Percentiles rank a stretch among this genome's conserved stretches.
Evolutionary conservation across 2,888 invertebrate genomes (phyloP).

Genomic region (Acronicta aceris): DNA sequence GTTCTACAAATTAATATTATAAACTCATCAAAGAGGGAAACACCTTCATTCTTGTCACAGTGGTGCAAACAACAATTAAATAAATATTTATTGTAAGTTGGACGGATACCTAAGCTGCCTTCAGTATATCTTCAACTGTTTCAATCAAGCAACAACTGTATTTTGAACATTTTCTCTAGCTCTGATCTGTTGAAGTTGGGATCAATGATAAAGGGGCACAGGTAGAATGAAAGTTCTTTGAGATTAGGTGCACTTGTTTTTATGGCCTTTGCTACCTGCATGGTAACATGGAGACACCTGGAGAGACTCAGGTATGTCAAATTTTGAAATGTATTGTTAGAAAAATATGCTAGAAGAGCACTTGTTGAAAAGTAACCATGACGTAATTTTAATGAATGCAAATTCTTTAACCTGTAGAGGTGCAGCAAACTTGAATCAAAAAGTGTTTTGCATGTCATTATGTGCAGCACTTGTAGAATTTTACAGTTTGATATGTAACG

Average conservation of each 20-base stretch:
- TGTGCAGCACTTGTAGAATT: constrained; percentile 81
- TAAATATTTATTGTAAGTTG: constrained; percentile 56
- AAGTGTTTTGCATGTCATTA: constrained; percentile 87
- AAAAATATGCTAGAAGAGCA: constrained; percentile 85
- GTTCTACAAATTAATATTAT: neutral
- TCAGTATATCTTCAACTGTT: constrained; percentile 61
- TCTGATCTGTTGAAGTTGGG: constrained; percentile 83
- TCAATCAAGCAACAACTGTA: constrained; percentile 85
- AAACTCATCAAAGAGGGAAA: constrained; percentile 4
- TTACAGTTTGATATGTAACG: constrained; percentile 82
- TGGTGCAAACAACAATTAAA: constrained; percentile 29
- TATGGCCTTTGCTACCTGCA: constrained; percentile 84
- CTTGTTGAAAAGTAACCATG: constrained; percentile 87
- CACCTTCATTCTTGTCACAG: constrained; percentile 4
- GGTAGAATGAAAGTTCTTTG: constrained; percentile 85
- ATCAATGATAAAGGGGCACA: constrained; percentile 85
- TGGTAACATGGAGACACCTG: constrained; percentile 84
- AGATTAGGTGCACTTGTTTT: constrained; percentile 85
- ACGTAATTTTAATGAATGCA: constrained; percentile 84
- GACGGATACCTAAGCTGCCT: constrained; percentile 70
- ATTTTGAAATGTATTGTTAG: constrained; percentile 83
- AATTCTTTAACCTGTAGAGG: constrained; percentile 80
- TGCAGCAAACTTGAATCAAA: constrained; percentile 87
- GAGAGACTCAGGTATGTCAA: constrained; percentile 85
- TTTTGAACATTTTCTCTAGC: constrained; percentile 85